Conservation (phyloP, 2,888 invertebrate species). For the Physocephala rufipes region DNA sequence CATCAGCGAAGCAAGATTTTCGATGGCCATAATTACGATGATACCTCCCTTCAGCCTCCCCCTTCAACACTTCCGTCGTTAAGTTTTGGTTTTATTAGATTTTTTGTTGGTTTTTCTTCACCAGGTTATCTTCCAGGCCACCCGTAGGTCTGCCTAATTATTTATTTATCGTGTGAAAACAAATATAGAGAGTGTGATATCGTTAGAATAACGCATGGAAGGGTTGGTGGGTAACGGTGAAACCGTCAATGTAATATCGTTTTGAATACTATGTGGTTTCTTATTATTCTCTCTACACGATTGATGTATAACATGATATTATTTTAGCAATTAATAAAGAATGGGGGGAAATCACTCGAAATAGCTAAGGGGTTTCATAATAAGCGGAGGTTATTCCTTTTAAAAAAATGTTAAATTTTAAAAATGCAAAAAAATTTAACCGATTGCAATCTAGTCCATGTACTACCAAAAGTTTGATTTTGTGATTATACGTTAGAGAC, state of each 20-base stretch:
- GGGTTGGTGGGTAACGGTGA: background rate
- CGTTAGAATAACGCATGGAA: constrained; percentile 19
- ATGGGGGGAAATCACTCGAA: background rate
- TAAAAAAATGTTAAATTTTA: background rate
- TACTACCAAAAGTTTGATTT: too few species aligned
- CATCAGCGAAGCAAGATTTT: too few species aligned
- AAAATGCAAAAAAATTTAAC: background rate
- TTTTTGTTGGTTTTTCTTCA: background rate
- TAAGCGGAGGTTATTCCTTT: background rate
- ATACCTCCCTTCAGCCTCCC: too few species aligned
- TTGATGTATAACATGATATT: constrained; percentile 35
- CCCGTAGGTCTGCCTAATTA: background rate
- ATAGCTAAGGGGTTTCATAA: background rate
- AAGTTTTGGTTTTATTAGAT: background rate
- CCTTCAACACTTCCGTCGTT: too few species aligned
- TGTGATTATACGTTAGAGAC: too few species aligned
- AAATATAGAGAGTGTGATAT: constrained; percentile 56
- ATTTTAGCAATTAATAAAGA: constrained; percentile 31
- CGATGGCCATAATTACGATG: too few species aligned
- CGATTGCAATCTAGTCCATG: too few species aligned
- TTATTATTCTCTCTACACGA: constrained; percentile 41
- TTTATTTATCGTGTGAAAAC: constrained; percentile 52
- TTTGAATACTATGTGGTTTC: constrained; percentile 22
- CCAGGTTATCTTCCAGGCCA: background rate
- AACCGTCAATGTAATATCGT: background rate